Evolutionary conservation across 2,888 invertebrate species (phyloP), one percentile per base, ranked within the genome.

Genomic region (Ennomos quercinarius): DNA sequence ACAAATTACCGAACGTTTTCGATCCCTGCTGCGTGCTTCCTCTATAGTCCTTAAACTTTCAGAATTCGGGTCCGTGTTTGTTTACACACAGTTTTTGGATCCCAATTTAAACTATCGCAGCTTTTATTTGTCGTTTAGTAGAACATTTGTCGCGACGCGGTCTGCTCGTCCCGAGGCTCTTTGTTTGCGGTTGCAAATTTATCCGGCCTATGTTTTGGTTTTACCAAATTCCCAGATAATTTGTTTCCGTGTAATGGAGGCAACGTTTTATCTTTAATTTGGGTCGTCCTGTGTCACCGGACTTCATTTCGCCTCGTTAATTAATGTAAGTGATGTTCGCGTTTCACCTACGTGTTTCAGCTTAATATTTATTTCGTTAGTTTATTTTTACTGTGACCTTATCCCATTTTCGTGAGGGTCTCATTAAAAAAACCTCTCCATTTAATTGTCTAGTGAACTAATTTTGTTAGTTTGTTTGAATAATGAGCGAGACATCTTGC

Each of bases 121-220:
- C 86, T 89, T 89, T 90, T 90, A 90, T 88, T 89, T 90, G 88
- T 88, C 91, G 87, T 89, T 91, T 89, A 89, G 86, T 84, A 80
- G 78, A 85, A 85, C 86, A 84, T 87, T 87, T 86, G 86, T 83
- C 82, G 83, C 83, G 66, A 61, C 78, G 86, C 74, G 87, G 87
- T 81, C 72, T 75, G 77, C 69, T 70, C 68, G 71, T 59, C 74
- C 78, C 66, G 58, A 61, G 71, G 79, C 81, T 86, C 85, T 87
- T 86, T 89, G 90, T 89, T 89, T 86, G 82, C 70, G 80, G 80
- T 73, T 53, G 66, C 68, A 76, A 86, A 87, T 88, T 87, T 86
- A 81, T 86, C 79, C 76, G 69, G 71, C 66, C 68, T 67, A 65
- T 76, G 77, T 77, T 78, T 77, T 81, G 84, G 79, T 84, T 83